A percentile compares a stretch with the other conserved stretches of the same genome.
Evolutionary conservation across 2,888 invertebrate species (phyloP).

Genomic region (Apodemia zela): DNA sequence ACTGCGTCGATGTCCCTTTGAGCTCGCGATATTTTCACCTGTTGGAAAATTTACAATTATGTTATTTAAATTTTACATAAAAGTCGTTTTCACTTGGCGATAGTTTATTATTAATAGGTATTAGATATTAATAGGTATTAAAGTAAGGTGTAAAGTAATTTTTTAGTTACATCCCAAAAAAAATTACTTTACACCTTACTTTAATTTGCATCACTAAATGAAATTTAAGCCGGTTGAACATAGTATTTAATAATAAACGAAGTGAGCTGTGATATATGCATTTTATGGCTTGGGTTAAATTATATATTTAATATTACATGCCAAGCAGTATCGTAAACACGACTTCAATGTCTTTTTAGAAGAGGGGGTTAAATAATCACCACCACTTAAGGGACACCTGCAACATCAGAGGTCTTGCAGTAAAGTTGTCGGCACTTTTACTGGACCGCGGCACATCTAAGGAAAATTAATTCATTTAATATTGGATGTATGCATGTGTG

Average conservation of each 20-base stretch:
- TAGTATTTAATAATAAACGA: background rate
- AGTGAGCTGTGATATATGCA: background rate
- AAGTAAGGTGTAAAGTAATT: too few relatives aligned
- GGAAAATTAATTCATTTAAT: slow-evolving; percentile 1
- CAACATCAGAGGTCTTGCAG: background rate
- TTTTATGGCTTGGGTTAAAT: background rate
- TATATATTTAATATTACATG: background rate
- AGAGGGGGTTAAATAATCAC: background rate
- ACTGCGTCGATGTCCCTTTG: slow-evolving; percentile 95
- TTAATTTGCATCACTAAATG: too few relatives aligned
- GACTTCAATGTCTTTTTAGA: background rate
- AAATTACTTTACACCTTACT: too few relatives aligned
- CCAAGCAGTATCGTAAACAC: background rate
- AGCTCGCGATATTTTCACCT: slow-evolving; percentile 95
- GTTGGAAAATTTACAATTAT: slow-evolving; percentile 32
- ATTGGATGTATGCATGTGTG: background rate
- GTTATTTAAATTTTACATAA: too few relatives aligned
- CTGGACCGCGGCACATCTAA: slow-evolving; percentile 2
- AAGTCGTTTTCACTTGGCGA: too few relatives aligned
- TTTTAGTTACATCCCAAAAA: too few relatives aligned
- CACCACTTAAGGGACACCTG: background rate
- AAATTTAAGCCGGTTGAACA: too few relatives aligned
- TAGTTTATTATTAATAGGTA: too few relatives aligned
- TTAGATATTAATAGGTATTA: too few relatives aligned
- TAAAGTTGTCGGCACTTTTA: slow-evolving; percentile 2